Evolutionary conservation across 1,140 invertebrate genomes (phyloP), one percentile per base, ranked within the genome.

Genomic region (Lucilia sericata): DNA sequence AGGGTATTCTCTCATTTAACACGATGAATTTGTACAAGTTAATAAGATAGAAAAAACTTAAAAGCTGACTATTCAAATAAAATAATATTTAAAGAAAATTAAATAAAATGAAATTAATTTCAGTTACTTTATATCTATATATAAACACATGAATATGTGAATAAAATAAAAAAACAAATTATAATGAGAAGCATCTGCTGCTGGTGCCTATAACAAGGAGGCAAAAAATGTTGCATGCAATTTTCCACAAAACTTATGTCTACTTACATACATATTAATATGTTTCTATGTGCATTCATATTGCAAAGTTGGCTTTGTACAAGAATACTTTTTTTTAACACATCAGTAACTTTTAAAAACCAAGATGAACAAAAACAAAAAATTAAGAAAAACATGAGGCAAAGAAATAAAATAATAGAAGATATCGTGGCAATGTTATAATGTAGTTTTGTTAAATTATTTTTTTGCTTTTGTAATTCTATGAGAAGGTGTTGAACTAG

Each of bases 401-500:
- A 17, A 60, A 60, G 21, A 70, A 70, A 21, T 17, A 70, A 70
- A 19, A 70, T 70, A 1, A 42, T 42, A 42, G 42, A 42, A 42
- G 12, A 70, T 70, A n/a, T 25, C 3, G 19, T 21, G 19, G n/a
- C 65, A 70, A 70, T 25, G 65, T 21, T 70, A 70, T 70, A 21
- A 9, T 21, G 55, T 17, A 17, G 14, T 7, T 60, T 60, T 60
- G 13, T 60, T 60, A 0, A 30, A 30, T 17, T 60, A 60, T 1
- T 7, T n/a, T 60, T 60, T 60, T 60, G 25, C 25, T 30, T 60
- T 17, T 60, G n/a, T n/a, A n/a, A n/a, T 21, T 70, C 65, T 70
- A 70, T 75, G 34, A 47, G 25, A 65, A 83, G 82, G 82, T 74
- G 82, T 74, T 83, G 65, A 83, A 83, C 82, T 83, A 83, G 82